phyloP scores from a whole-genome alignment of 2,113 vertebrate genomes.

The Catharus bicknelli region DNA sequence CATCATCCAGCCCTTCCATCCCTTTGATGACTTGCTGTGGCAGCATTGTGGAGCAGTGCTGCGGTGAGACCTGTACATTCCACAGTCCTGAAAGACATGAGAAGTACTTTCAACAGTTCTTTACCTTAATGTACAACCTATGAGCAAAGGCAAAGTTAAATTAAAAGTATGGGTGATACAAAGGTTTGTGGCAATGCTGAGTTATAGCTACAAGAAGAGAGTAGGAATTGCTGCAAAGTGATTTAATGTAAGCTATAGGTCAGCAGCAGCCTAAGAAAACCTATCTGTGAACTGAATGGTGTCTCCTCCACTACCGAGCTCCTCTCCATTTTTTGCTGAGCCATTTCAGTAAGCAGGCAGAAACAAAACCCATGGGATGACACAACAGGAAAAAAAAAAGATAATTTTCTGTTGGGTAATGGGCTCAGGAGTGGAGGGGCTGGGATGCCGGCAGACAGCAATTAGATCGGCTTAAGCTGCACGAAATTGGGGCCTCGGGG shows the following conservation, averaged over 20 bases:
- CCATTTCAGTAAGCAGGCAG: not conserved
- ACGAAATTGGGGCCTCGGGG: rapidly evolving
- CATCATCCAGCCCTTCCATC: not conserved
- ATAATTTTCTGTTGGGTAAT: not conserved
- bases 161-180: not conserved
- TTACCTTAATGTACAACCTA: not conserved
- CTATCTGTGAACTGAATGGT: not conserved
- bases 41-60: not conserved
- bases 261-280: not conserved
- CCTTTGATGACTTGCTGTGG: not conserved
- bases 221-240: not conserved
- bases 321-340: not conserved
- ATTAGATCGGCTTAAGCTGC: not conserved
- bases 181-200: not conserved
- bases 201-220: not conserved
- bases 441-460: not conserved
- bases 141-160: not conserved
- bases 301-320: not conserved
- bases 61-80: not conserved
- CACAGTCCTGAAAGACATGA: not conserved
- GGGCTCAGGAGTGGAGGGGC: not conserved
- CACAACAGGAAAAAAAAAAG: not conserved
- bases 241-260: not conserved
- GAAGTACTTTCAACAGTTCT: not conserved
- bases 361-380: not conserved